A percentile compares a stretch with the other conserved stretches of the same genome.
Conservation (phyloP, 2,797 vertebrate genomes). For the Lacerta viridis region DNA sequence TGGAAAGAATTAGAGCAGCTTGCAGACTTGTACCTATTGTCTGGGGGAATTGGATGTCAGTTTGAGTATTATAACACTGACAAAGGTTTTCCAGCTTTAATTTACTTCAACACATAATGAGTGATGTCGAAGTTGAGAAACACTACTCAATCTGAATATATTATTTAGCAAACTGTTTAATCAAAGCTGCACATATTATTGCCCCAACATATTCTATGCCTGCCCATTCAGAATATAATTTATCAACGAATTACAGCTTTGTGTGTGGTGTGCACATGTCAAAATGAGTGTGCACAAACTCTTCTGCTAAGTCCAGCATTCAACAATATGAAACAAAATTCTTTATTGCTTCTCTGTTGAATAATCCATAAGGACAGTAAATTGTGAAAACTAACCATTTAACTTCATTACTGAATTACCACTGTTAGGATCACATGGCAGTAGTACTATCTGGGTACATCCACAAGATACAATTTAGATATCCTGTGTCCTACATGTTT, state of each 20-base stretch:
- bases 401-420: constrained; percentile 46
- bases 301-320: constrained; percentile 40
- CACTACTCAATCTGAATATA: constrained; percentile 71
- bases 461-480: constrained; percentile 65
- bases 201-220: constrained; percentile 57
- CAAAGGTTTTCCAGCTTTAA: constrained; percentile 85
- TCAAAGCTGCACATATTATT: constrained; percentile 73
- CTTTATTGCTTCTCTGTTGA: constrained; percentile 44
- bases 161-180: constrained; percentile 83
- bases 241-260: constrained; percentile 51
- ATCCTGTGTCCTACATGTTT: constrained; percentile 29
- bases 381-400: constrained; percentile 31
- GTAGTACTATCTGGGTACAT: constrained; percentile 47
- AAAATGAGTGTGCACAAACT: background rate
- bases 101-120: constrained; percentile 84
- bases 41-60: constrained; percentile 87
- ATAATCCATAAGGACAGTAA: constrained; percentile 45
- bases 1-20: constrained; percentile 83
- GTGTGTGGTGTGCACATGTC: background rate
- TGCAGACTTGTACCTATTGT: constrained; percentile 83
- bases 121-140: constrained; percentile 75
- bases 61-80: constrained; percentile 83
- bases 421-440: constrained; percentile 58
- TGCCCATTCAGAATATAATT: constrained; percentile 45
- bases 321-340: constrained; percentile 22